Conservation (phyloP, 2,797 vertebrate species). For the Enteromius unitaeniatus region DNA sequence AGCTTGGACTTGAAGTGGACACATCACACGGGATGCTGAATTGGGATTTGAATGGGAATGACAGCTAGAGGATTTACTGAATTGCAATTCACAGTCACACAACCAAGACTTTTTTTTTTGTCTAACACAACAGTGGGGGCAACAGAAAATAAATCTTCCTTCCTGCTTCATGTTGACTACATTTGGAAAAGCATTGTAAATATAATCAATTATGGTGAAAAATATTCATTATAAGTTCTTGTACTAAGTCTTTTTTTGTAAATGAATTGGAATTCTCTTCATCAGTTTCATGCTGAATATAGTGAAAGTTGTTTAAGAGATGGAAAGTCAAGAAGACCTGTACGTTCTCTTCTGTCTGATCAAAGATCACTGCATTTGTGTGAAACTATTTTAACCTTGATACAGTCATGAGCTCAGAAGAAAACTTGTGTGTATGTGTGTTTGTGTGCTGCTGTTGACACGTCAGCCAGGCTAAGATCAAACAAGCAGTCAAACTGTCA, state of each 20-base stretch:
- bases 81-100: neutral
- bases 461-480: slow-evolving; percentile 31
- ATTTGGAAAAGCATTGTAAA: neutral
- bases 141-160: neutral
- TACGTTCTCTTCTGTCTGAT: slow-evolving; percentile 8
- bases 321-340: neutral
- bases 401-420: slow-evolving; percentile 12
- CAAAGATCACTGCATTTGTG: slow-evolving; percentile 23
- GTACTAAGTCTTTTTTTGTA: neutral
- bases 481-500: slow-evolving; percentile 29
- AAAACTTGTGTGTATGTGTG: neutral
- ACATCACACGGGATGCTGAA: neutral
- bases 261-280: neutral
- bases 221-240: neutral
- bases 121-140: neutral
- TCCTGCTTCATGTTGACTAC: neutral
- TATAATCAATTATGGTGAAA: neutral
- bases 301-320: neutral
- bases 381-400: slow-evolving; percentile 38
- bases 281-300: neutral
- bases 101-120: neutral
- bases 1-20: neutral
- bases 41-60: neutral
- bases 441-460: slow-evolving; percentile 17
- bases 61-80: neutral